Percentiles rank a stretch among this genome's conserved stretches.
Conservation (phyloP, 2,113 vertebrate genomes). For the Dasyornis broadbenti region DNA sequence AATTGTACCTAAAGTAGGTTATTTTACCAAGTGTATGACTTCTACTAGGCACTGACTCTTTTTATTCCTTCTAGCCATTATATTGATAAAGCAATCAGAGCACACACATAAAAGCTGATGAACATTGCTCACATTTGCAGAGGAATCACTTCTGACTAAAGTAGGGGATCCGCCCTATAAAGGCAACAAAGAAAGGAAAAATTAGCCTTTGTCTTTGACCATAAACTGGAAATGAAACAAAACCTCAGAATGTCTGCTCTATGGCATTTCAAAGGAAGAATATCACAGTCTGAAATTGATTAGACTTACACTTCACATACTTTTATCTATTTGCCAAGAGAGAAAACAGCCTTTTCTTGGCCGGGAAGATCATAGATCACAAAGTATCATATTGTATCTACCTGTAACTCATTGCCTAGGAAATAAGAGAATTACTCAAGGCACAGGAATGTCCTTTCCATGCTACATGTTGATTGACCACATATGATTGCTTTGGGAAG, state of each 20-base stretch:
- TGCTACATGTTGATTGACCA: background rate
- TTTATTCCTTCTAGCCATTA: background rate
- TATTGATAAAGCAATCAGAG: background rate
- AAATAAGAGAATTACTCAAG: background rate
- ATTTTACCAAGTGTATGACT: background rate
- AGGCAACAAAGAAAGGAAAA: background rate
- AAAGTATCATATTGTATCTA: background rate
- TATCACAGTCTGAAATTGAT: background rate
- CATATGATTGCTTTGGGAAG: background rate
- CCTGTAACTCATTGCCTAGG: background rate
- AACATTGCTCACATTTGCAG: conserved; percentile 30
- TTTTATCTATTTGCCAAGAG: background rate
- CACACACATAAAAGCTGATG: background rate
- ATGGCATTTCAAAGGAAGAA: background rate
- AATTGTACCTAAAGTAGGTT: background rate
- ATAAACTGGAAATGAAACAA: background rate
- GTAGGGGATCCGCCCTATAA: conserved; percentile 15
- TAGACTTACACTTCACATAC: background rate
- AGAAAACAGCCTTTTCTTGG: background rate
- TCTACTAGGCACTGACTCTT: background rate
- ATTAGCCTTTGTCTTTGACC: background rate
- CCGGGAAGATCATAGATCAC: background rate
- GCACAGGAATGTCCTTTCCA: background rate
- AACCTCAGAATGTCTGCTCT: background rate
- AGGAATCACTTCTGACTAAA: conserved; percentile 43